A percentile compares a stretch with the other conserved stretches of the same genome.
These are phyloP conservation scores for Apoderus coryli DNA, from an alignment of 2,888 invertebrate species.

Conservation along the genomic window DNA sequence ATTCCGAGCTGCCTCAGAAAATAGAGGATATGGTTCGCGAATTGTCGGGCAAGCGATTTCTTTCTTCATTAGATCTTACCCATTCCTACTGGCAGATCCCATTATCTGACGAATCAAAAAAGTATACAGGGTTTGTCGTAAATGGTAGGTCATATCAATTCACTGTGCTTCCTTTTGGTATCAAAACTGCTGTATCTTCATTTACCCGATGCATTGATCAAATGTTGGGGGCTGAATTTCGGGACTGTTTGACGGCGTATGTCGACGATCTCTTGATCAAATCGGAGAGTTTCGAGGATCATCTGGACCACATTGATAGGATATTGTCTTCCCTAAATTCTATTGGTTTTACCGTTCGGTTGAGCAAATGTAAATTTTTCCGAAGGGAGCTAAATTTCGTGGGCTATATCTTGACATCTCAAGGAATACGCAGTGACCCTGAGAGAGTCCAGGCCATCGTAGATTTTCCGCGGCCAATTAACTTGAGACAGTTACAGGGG, in stretches of 20 bases:
- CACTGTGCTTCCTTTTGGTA: constrained; percentile 21
- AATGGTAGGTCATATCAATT: constrained; percentile 20
- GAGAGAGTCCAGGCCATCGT: constrained; percentile 14
- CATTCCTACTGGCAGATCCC: constrained; percentile 17
- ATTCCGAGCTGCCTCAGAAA: too few species aligned
- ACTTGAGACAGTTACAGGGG: constrained; percentile 11
- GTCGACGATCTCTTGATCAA: constrained; percentile 23
- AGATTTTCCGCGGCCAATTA: constrained; percentile 12
- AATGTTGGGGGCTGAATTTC: constrained; percentile 18
- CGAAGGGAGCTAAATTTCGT: constrained; percentile 14
- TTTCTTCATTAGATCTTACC: constrained; percentile 8
- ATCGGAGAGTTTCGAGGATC: constrained; percentile 17
- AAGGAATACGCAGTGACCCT: constrained; percentile 17
- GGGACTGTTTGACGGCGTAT: constrained; percentile 19
- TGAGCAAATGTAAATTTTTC: constrained; percentile 19
- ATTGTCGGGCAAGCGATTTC: not conserved
- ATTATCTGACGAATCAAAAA: constrained; percentile 10
- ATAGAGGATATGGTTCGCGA: constrained; percentile 15
- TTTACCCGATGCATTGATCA: constrained; percentile 14
- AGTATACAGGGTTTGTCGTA: constrained; percentile 16
- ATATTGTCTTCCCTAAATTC: constrained; percentile 16
- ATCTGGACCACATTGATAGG: constrained; percentile 16
- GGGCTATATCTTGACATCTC: constrained; percentile 16
- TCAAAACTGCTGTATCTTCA: constrained; percentile 18
- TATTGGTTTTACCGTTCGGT: constrained; percentile 18